Percentiles rank a stretch among this genome's conserved stretches.
Evolutionary conservation across 2,113 vertebrate species (phyloP).

Genomic region (Phrynosoma blainvillii): DNA sequence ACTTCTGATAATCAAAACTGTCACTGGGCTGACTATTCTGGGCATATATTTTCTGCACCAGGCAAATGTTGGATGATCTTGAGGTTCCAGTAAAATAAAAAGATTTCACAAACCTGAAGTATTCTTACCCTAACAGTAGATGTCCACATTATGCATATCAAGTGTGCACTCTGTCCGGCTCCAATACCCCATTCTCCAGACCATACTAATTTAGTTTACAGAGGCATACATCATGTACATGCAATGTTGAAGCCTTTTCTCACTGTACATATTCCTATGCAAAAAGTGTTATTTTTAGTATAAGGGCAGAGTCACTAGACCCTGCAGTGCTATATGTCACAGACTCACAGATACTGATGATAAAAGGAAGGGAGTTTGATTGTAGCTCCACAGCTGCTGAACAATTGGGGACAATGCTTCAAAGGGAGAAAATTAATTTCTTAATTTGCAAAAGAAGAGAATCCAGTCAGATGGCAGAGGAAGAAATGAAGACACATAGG

Average conservation of each 20-base stretch:
- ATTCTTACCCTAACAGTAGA: not conserved
- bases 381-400: not conserved
- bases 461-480: not conserved
- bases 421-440: not conserved
- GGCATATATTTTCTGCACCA: too few relatives aligned
- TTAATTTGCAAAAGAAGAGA: not conserved
- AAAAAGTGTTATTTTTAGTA: conserved; percentile 17
- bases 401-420: not conserved
- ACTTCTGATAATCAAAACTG: too few relatives aligned
- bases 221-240: not conserved
- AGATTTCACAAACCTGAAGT: too few relatives aligned
- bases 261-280: not conserved
- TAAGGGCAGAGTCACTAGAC: not conserved
- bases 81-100: too few relatives aligned
- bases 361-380: not conserved
- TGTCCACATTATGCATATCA: not conserved
- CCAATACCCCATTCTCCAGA: not conserved
- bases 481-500: not conserved
- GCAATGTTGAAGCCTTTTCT: not conserved
- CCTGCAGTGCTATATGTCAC: conserved; percentile 7
- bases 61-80: too few relatives aligned
- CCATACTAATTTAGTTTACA: not conserved
- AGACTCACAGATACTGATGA: not conserved
- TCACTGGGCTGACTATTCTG: too few relatives aligned
- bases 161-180: not conserved